phyloP scores from a whole-genome alignment of 2,797 vertebrate species.

The Taenioides sp. region DNA sequence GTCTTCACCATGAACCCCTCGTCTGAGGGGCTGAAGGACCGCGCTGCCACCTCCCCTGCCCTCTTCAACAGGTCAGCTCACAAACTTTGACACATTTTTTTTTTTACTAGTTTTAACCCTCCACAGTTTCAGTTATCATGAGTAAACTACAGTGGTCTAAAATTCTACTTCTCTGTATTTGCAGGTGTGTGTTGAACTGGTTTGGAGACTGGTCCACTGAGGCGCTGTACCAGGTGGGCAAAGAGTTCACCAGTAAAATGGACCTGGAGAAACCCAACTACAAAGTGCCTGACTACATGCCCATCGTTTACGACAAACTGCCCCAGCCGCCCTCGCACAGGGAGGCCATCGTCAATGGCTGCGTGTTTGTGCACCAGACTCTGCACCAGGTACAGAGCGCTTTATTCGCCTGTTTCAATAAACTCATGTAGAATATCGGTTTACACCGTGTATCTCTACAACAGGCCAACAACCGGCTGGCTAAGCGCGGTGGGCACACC shows the following conservation, averaged over 20 bases:
- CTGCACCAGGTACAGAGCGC: slow-evolving; percentile 88
- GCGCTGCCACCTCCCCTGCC: slow-evolving; percentile 95
- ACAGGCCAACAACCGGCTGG: slow-evolving; percentile 94
- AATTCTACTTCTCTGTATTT: background rate
- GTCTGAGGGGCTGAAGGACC: slow-evolving; percentile 96
- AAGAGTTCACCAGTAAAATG: slow-evolving; percentile 99
- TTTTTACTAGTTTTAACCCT: too few relatives aligned
- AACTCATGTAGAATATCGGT: background rate
- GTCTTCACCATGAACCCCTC: slow-evolving; percentile 99
- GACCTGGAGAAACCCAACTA: slow-evolving; percentile 99
- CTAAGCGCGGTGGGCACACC: slow-evolving; percentile 93
- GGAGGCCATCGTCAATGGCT: slow-evolving; percentile 96
- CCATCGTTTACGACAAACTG: slow-evolving; percentile 92
- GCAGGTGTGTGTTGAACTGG: slow-evolving; percentile 97
- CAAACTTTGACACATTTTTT: background rate
- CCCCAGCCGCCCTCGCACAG: slow-evolving; percentile 92
- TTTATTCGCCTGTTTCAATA: background rate
- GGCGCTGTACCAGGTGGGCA: slow-evolving; percentile 96
- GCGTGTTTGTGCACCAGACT: slow-evolving; percentile 97
- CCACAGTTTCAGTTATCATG: too few relatives aligned
- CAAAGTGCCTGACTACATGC: slow-evolving; percentile 97
- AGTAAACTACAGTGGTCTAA: too few relatives aligned
- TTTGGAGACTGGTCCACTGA: slow-evolving; percentile 99
- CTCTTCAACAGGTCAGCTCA: slow-evolving; percentile 95
- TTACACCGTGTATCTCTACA: background rate